Percentiles rank a stretch among this genome's conserved stretches.
These are phyloP conservation scores for Holcopasites calliopsidis DNA, from an alignment of 1,140 invertebrate species.

Conservation along the genomic window DNA sequence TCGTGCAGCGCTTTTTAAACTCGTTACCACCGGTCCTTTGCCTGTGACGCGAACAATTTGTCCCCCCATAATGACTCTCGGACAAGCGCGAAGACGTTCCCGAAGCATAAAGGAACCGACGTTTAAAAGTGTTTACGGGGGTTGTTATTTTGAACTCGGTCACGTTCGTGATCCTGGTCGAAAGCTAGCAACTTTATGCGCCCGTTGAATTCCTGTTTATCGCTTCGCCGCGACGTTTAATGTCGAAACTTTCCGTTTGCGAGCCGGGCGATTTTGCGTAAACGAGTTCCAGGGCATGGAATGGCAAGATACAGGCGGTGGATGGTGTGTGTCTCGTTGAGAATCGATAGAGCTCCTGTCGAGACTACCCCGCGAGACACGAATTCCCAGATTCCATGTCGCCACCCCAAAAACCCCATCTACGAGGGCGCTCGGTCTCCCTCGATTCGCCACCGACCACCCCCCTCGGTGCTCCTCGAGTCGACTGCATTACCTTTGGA, in stretches of 20 bases:
- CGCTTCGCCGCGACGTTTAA: slow-evolving; percentile 1
- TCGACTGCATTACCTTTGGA: slow-evolving; percentile 63
- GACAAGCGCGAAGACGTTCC: neutral
- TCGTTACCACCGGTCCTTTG: neutral
- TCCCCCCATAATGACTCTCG: neutral
- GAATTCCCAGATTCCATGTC: slow-evolving; percentile 68
- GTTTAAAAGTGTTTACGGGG: slow-evolving; percentile 1
- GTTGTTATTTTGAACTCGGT: slow-evolving; percentile 34
- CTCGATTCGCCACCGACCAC: slow-evolving; percentile 37
- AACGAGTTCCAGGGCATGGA: slow-evolving; percentile 39
- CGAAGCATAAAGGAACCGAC: neutral
- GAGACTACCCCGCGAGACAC: slow-evolving; percentile 67
- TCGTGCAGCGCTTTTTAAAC: neutral
- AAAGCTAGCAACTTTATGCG: slow-evolving; percentile 28
- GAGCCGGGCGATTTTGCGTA: slow-evolving; percentile 31
- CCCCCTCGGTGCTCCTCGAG: slow-evolving; percentile 57
- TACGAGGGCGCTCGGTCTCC: slow-evolving; percentile 39
- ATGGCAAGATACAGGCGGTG: slow-evolving; percentile 53
- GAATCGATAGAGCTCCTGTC: slow-evolving; percentile 68
- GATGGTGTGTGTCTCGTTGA: slow-evolving; percentile 67
- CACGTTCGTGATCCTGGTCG: slow-evolving; percentile 21
- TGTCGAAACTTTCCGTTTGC: slow-evolving; percentile 13
- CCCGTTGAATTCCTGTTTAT: slow-evolving; percentile 12
- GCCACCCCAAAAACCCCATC: slow-evolving; percentile 66
- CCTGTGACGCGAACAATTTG: neutral